These are phyloP conservation scores for Stenotaenia linearis DNA, from an alignment of 2,888 invertebrate genomes.

Conservation along the genomic window DNA sequence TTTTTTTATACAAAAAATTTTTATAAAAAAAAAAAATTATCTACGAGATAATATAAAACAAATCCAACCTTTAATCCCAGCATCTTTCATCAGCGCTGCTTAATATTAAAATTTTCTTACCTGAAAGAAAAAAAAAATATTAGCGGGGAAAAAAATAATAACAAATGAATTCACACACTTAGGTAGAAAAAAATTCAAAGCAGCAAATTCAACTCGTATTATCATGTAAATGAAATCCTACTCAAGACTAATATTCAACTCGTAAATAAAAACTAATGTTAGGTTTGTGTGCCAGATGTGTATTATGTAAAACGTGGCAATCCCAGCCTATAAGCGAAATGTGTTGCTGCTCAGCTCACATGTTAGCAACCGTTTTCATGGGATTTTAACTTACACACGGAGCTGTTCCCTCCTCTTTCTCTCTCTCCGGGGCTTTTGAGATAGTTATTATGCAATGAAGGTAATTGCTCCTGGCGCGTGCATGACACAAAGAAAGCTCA, in stretches of 20 bases:
- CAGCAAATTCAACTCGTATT: constrained; percentile 26
- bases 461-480: constrained; percentile 30
- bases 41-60: not conserved
- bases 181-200: not conserved
- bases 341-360: constrained; percentile 26
- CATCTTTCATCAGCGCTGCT: not conserved
- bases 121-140: not conserved
- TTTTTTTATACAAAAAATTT: not conserved
- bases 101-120: constrained; percentile 9
- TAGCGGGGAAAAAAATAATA: not conserved
- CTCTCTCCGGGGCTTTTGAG: constrained; percentile 28
- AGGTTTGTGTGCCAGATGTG: constrained; percentile 29
- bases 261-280: constrained; percentile 31
- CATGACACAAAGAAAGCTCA: constrained; percentile 26
- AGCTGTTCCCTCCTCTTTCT: constrained; percentile 26
- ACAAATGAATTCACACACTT: not conserved
- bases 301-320: constrained; percentile 26
- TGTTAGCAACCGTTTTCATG: constrained; percentile 30
- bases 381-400: constrained; percentile 29
- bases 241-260: constrained; percentile 31
- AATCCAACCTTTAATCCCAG: constrained; percentile 8
- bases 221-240: constrained; percentile 32
- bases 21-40: not conserved
- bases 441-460: constrained; percentile 33
- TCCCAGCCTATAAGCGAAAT: constrained; percentile 19